Base-by-base conservation (phyloP, 2,113 vertebrate genomes). In the Gila orcuttii region DNA sequence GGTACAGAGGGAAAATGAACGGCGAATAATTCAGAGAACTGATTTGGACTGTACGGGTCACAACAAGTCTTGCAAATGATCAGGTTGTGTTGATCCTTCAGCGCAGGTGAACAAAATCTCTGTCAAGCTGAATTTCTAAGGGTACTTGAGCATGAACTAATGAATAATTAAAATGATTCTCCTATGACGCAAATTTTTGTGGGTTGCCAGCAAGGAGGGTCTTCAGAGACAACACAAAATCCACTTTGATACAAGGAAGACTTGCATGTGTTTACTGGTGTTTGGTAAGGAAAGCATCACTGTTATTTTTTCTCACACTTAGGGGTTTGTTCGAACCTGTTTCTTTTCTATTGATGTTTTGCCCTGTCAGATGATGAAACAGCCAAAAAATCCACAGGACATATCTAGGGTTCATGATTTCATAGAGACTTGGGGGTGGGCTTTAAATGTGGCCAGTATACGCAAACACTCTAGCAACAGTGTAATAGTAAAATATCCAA, bases 1-100 rank as follows among this genome's bases (percentile, higher is more conserved):
- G 10, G 64, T 13, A 82, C n/a, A 66, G 59, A 81, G 59, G 15
- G 60, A 83, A 79, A 62, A 50, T 17, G 47, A 39, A 36, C 52
- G 31, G 73, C 77, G 59, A 45, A 81, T 71, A 81, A 85, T 81
- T 83, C 8, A 39, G 57, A 82, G 42, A 39, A 50, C n/a, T 84
- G 57, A 31, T 69, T 57, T 80, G 31, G 39, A 82, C 19, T 50
- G 2, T 31, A 74, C 28, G 6, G 77, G 68, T 81, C 59, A 71
- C 78, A 45, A 17, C n/a, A 60, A 31, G 68, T 73, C 45, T 62
- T 60, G 55, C n/a, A 74, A 52, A 82, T 74, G 25, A 75, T 74
- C 78, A 75, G 59, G 45, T 36, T 33, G 13, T 75, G 59, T 75
- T 75, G 68, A 74, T 86, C 78, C 42, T 23, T 73, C 42, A 25